phyloP scores from a whole-genome alignment of 2,797 vertebrate genomes.

The Muscicapa comitata region DNA sequence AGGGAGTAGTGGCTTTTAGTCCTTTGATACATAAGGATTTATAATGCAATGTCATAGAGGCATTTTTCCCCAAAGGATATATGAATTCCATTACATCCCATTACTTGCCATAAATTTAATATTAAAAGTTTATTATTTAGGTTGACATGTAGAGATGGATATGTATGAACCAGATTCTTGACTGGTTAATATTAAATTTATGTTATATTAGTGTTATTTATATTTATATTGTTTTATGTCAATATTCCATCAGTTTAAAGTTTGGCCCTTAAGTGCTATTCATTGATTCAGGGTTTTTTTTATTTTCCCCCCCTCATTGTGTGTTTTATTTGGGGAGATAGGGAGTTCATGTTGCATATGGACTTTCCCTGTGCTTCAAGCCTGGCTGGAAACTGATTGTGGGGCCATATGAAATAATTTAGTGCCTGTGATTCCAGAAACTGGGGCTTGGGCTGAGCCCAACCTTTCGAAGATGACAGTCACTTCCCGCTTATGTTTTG shows the following conservation, averaged over 20 bases:
- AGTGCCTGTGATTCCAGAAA: not conserved
- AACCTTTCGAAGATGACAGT: conserved; percentile 16
- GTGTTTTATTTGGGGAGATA: not conserved
- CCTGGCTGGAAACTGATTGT: not conserved
- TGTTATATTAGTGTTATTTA: not conserved
- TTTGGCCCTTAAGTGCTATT: not conserved
- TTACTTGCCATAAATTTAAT: conserved; percentile 58
- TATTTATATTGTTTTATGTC: not conserved
- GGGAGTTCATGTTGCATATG: not conserved
- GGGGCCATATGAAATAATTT: not conserved
- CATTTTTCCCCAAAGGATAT: conserved; percentile 2
- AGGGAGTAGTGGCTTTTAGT: conserved; percentile 47
- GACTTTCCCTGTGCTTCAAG: not conserved
- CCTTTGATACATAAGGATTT: conserved; percentile 45
- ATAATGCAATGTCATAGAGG: conserved; percentile 31
- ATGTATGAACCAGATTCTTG: not conserved
- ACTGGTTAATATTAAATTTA: not conserved
- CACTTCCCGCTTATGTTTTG: not conserved
- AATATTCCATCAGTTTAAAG: not conserved
- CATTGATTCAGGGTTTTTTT: not conserved
- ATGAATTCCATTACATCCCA: conserved; percentile 50
- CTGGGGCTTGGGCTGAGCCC: not conserved
- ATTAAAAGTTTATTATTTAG: conserved; percentile 12
- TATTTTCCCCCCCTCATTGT: not conserved
- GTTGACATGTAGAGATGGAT: not conserved